These are phyloP conservation scores for Phenacoccus solenopsis DNA, from an alignment of 1,140 invertebrate species.

Conservation along the genomic window DNA sequence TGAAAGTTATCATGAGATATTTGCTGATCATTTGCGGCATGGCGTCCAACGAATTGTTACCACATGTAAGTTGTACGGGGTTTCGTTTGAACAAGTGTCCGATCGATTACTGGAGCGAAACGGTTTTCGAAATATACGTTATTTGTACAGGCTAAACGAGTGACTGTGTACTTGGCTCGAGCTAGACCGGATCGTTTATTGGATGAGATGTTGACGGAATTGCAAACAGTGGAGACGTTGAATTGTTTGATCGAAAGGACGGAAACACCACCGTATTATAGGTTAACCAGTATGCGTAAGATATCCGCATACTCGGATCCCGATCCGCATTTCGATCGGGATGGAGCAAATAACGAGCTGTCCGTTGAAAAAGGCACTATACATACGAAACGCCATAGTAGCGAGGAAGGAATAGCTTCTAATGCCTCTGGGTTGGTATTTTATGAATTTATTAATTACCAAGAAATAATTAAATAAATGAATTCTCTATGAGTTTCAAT, in stretches of 20 bases:
- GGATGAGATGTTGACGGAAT: constrained; percentile 92
- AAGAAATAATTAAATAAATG: no score
- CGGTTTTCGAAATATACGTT: not conserved
- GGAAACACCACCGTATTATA: constrained; percentile 94
- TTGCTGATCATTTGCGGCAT: constrained; percentile 92
- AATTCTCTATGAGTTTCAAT: no score
- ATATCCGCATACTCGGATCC: constrained; percentile 45
- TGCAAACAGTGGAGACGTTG: constrained; percentile 90
- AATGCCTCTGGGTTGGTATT: constrained; percentile 9
- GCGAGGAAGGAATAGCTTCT: constrained; percentile 48
- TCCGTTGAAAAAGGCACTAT: constrained; percentile 83
- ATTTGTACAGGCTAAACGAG: constrained; percentile 70
- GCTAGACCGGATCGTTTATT: constrained; percentile 80
- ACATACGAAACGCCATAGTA: constrained; percentile 89
- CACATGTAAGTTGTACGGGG: constrained; percentile 75
- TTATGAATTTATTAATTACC: not conserved
- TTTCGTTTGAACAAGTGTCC: not conserved
- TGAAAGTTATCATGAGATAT: constrained; percentile 95
- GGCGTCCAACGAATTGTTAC: constrained; percentile 81
- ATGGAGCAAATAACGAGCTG: constrained; percentile 34
- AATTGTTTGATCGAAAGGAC: constrained; percentile 90
- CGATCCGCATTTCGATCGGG: constrained; percentile 28
- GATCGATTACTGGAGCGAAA: no score
- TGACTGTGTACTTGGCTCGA: constrained; percentile 81
- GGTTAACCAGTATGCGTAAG: constrained; percentile 79